A percentile compares a stretch with the other conserved stretches of the same genome.
Evolutionary conservation across 2,113 vertebrate species (phyloP).

Genomic region (Phaetusa simplex): DNA sequence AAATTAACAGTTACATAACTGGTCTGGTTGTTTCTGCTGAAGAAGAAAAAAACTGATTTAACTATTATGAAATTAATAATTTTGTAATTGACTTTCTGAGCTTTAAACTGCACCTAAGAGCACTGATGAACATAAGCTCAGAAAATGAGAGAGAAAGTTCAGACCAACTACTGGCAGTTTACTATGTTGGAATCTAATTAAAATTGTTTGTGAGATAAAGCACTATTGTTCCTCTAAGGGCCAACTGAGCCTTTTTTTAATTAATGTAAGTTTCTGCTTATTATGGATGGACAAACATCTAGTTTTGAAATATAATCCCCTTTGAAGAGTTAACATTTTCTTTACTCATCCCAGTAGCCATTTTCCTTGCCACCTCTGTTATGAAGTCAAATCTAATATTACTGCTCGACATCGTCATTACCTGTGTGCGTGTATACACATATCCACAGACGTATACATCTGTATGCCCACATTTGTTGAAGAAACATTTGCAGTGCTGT

Average conservation of each 20-base stretch:
- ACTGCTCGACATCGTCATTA: neutral
- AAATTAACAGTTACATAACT: constrained; percentile 31
- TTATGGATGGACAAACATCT: neutral
- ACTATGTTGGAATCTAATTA: constrained; percentile 11
- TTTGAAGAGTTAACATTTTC: neutral
- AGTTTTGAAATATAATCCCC: neutral
- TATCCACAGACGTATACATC: fast-evolving
- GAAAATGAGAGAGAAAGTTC: neutral
- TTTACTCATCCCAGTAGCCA: neutral
- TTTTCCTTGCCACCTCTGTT: neutral
- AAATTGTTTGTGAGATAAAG: constrained; percentile 16
- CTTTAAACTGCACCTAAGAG: neutral
- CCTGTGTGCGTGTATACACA: fast-evolving
- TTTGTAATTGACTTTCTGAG: neutral
- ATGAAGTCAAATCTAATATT: neutral
- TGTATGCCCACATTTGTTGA: neutral
- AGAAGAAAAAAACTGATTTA: constrained; percentile 13
- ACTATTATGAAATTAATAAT: constrained; percentile 17
- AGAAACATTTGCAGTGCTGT: neutral
- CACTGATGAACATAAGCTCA: neutral
- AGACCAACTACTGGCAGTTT: neutral
- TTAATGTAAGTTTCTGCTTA: neutral
- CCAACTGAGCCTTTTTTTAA: neutral
- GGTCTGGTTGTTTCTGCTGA: neutral
- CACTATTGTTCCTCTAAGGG: neutral